These are phyloP conservation scores for Seriola dumerili DNA, from an alignment of 2,113 vertebrate genomes.

Conservation along the genomic window DNA sequence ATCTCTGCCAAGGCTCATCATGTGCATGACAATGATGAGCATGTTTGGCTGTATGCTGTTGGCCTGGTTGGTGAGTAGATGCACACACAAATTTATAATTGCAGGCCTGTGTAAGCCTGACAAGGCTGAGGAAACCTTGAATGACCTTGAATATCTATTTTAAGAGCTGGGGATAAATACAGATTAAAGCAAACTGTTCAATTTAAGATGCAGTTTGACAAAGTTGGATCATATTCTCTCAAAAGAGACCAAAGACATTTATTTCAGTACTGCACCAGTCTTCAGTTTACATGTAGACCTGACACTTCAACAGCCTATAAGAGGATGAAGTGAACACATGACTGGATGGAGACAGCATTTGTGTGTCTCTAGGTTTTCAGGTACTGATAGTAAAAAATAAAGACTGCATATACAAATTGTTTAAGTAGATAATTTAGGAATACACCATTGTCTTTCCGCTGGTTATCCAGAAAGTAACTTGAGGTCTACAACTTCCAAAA, in stretches of 20 bases:
- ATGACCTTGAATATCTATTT: constrained; percentile 48
- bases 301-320: constrained; percentile 12
- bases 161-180: constrained; percentile 20
- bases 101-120: constrained; percentile 36
- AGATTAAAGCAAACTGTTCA: constrained; percentile 30
- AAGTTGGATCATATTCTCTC: background rate
- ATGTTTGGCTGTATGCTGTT: constrained; percentile 79
- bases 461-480: background rate
- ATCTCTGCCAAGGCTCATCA: constrained; percentile 57
- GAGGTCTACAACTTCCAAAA: background rate
- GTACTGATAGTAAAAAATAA: background rate
- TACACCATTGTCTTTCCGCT: background rate
- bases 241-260: constrained; percentile 1
- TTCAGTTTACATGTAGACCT: constrained; percentile 1
- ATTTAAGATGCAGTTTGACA: constrained; percentile 13
- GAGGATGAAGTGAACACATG: constrained; percentile 17
- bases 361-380: background rate
- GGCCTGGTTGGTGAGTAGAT: constrained; percentile 82
- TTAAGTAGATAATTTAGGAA: background rate
- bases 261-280: constrained; percentile 1
- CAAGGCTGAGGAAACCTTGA: constrained; percentile 22
- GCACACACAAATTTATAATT: constrained; percentile 30
- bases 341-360: background rate
- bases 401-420: background rate
- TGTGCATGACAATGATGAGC: constrained; percentile 84